A percentile compares a stretch with the other conserved stretches of the same genome.
phyloP scores from a whole-genome alignment of 2,797 vertebrate species.

The Brachymystax lenok region DNA sequence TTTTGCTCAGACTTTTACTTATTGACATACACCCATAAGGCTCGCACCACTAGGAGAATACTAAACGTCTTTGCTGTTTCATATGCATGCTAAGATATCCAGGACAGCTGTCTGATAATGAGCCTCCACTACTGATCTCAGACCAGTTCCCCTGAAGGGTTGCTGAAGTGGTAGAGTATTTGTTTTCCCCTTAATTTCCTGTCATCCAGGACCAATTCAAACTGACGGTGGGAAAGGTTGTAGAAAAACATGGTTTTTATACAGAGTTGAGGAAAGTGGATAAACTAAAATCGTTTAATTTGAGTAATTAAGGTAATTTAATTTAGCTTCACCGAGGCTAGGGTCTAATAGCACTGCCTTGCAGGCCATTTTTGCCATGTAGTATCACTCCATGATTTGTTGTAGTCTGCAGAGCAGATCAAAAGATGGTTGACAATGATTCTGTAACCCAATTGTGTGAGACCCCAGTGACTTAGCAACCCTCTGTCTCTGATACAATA shows the following conservation, averaged over 20 bases:
- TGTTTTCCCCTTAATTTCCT: neutral
- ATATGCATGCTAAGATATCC: neutral
- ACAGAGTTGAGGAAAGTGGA: neutral
- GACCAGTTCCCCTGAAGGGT: neutral
- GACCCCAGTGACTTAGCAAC: slow-evolving; percentile 19
- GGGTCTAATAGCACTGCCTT: slow-evolving; percentile 9
- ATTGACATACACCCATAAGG: neutral
- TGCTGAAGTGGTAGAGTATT: neutral
- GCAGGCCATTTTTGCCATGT: slow-evolving; percentile 10
- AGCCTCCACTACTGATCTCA: neutral
- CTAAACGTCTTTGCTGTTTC: neutral
- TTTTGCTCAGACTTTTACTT: neutral
- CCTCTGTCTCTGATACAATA: neutral
- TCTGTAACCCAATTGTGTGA: slow-evolving; percentile 19
- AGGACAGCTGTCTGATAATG: neutral
- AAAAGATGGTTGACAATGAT: slow-evolving; percentile 8
- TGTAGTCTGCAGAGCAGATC: slow-evolving; percentile 29
- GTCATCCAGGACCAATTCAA: neutral
- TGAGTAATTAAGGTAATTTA: slow-evolving; percentile 18
- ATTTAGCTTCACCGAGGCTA: slow-evolving; percentile 9
- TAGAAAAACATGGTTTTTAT: neutral
- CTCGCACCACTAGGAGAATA: neutral
- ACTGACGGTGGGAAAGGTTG: neutral
- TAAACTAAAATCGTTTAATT: slow-evolving; percentile 8
- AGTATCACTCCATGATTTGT: slow-evolving; percentile 17